Conservation (phyloP, 2,888 invertebrate species). For the Caenorhabditis sp. region DNA sequence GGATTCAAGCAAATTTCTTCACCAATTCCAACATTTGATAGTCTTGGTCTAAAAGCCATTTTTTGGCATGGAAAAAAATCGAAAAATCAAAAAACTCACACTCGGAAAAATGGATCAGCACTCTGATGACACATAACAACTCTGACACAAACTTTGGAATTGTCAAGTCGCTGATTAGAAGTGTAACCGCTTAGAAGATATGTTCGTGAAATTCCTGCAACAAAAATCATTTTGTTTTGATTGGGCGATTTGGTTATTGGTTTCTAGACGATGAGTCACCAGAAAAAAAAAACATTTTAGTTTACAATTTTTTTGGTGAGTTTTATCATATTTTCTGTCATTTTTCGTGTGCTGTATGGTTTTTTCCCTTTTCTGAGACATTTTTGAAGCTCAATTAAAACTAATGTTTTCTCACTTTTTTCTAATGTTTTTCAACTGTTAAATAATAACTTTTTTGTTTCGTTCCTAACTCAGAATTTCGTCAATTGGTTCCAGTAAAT, state of each 20-base stretch:
- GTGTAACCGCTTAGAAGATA: conserved; percentile 95
- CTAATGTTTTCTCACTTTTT: too few relatives aligned
- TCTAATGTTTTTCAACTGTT: too few relatives aligned
- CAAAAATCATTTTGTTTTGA: neutral
- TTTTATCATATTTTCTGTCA: too few relatives aligned
- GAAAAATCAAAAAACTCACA: conserved; percentile 80
- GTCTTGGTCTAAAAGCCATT: conserved; percentile 23
- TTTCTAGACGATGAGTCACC: neutral
- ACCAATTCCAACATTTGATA: conserved; percentile 22
- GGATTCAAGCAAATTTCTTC: conserved; percentile 39
- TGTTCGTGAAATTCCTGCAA: conserved; percentile 78
- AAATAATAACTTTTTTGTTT: too few relatives aligned
- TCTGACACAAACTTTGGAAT: conserved; percentile 89
- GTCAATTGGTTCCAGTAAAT: too few relatives aligned
- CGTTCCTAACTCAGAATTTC: too few relatives aligned
- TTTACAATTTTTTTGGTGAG: too few relatives aligned
- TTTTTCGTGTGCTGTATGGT: too few relatives aligned
- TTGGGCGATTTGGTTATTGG: too few relatives aligned
- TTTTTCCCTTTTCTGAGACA: too few relatives aligned
- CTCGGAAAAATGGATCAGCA: conserved; percentile 96
- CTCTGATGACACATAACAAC: conserved; percentile 92
- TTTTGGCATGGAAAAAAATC: neutral
- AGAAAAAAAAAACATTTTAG: neutral
- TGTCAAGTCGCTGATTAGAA: conserved; percentile 86
- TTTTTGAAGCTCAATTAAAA: too few relatives aligned